These are phyloP conservation scores for Pygmarrhopalites habei DNA, from an alignment of 1,140 invertebrate species.

Conservation along the genomic window DNA sequence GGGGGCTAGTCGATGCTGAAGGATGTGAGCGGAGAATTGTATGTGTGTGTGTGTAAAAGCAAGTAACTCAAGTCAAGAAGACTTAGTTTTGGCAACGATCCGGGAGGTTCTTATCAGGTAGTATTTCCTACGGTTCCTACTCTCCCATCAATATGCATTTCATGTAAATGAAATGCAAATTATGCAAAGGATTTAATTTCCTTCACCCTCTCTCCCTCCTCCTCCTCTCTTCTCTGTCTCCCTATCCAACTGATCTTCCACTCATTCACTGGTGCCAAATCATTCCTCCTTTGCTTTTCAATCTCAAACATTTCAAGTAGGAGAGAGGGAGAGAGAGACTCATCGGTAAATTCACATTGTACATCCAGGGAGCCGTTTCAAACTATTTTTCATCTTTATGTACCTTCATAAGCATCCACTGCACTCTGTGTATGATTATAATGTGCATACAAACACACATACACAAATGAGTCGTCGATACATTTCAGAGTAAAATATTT, in stretches of 20 bases:
- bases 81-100: constrained; percentile 37
- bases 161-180: constrained; percentile 44
- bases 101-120: constrained; percentile 39
- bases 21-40: not conserved
- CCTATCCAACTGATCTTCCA: constrained; percentile 15
- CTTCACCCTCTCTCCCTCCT: constrained; percentile 15
- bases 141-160: constrained; percentile 43
- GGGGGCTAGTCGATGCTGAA: not conserved
- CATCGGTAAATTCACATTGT: constrained; percentile 6
- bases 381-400: too few relatives aligned
- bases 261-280: constrained; percentile 10
- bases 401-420: too few relatives aligned
- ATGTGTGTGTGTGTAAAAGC: not conserved
- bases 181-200: constrained; percentile 44
- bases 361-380: too few relatives aligned
- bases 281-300: constrained; percentile 13
- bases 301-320: constrained; percentile 12
- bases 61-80: too few relatives aligned
- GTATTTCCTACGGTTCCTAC: constrained; percentile 32
- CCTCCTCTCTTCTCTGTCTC: not conserved
- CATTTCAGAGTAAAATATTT: too few relatives aligned
- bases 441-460: too few relatives aligned
- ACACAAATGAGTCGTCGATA: too few relatives aligned
- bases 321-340: too few relatives aligned
- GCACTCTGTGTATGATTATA: too few relatives aligned